phyloP scores from a whole-genome alignment of 2,113 vertebrate genomes.

The Strigops habroptila region DNA sequence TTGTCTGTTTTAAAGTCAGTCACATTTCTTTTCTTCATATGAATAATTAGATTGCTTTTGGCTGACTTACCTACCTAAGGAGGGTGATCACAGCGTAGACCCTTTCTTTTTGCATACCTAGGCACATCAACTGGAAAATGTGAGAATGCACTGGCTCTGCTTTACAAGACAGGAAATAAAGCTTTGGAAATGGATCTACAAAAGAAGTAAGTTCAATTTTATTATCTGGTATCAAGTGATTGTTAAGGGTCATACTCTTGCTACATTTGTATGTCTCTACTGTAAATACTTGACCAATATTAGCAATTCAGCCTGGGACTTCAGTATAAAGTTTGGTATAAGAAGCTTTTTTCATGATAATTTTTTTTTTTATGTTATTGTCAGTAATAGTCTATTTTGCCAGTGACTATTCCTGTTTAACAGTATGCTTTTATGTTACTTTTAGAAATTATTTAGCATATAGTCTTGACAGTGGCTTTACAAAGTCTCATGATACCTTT shows the following conservation, averaged over 20 bases:
- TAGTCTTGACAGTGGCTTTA: background rate
- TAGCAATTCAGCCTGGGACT: background rate
- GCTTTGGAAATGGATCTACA: slow-evolving; percentile 23
- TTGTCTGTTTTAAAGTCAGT: background rate
- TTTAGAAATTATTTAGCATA: background rate
- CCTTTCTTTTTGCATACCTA: background rate
- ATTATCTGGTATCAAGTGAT: background rate
- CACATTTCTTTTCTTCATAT: background rate
- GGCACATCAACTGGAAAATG: background rate
- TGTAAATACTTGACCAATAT: background rate
- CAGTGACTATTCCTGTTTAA: background rate
- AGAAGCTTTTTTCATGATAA: background rate
- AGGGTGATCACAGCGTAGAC: background rate
- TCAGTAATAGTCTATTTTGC: background rate
- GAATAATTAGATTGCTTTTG: background rate
- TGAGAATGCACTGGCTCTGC: background rate
- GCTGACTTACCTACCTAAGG: background rate
- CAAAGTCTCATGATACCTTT: background rate
- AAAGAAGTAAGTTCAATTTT: slow-evolving; percentile 29
- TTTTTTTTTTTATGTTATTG: background rate
- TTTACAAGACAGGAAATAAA: background rate
- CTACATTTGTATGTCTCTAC: background rate
- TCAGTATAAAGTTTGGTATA: background rate
- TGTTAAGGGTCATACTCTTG: background rate
- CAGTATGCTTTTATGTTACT: background rate